These are phyloP conservation scores for Lepidocolaptes lacrymiger DNA, from an alignment of 2,797 vertebrate species.

Conservation along the genomic window DNA sequence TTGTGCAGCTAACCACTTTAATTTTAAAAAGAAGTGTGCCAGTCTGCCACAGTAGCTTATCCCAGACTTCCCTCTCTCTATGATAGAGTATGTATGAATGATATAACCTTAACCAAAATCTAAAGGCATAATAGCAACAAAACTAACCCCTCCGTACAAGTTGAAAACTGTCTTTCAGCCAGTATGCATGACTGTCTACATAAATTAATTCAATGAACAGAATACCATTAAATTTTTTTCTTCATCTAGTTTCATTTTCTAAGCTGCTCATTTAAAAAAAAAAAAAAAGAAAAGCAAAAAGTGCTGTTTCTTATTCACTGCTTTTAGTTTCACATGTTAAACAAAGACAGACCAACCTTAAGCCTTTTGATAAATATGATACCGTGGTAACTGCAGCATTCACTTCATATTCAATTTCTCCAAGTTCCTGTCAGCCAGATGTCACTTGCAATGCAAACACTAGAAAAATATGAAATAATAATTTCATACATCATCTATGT, in stretches of 20 bases:
- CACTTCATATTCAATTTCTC: constrained; percentile 78
- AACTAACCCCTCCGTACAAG: background rate
- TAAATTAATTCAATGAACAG: constrained; percentile 58
- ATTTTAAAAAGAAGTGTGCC: background rate
- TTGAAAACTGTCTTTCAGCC: constrained; percentile 37
- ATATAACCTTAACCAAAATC: constrained; percentile 35
- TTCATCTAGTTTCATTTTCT: constrained; percentile 44
- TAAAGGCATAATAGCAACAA: constrained; percentile 43
- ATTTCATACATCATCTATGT: constrained; percentile 89
- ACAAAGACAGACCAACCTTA: constrained; percentile 78
- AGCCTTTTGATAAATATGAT: constrained; percentile 81
- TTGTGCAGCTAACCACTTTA: background rate
- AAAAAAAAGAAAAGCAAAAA: background rate
- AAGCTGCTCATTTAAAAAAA: constrained; percentile 37
- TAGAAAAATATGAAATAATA: constrained; percentile 88
- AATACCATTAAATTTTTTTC: constrained; percentile 58
- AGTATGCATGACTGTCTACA: background rate
- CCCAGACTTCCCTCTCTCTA: background rate
- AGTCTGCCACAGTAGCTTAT: background rate
- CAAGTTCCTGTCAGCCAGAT: constrained; percentile 85
- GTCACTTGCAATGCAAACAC: constrained; percentile 86
- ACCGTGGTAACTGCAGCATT: constrained; percentile 77
- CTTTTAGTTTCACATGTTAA: constrained; percentile 66
- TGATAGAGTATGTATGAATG: background rate
- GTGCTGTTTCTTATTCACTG: constrained; percentile 30